These are phyloP conservation scores for Glareola pratincola DNA, from an alignment of 2,113 vertebrate genomes.

Conservation along the genomic window DNA sequence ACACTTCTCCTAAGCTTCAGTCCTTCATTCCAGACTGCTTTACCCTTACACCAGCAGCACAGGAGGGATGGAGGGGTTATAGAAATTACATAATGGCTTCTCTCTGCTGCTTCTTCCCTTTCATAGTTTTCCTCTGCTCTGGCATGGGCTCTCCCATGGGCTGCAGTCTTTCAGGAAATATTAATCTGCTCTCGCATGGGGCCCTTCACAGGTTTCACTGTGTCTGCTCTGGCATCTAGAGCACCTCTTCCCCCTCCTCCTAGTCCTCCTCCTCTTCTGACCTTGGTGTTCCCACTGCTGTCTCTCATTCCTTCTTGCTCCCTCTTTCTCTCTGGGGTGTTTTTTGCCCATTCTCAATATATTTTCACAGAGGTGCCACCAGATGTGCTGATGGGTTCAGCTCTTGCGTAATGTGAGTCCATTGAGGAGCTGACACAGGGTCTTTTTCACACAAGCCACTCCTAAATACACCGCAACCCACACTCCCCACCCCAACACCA, in stretches of 20 bases:
- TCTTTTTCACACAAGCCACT: background rate
- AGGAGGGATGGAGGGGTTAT: too few relatives aligned
- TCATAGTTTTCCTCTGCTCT: background rate
- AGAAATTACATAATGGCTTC: background rate
- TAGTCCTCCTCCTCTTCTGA: background rate
- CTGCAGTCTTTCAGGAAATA: background rate
- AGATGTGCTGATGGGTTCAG: background rate
- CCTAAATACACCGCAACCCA: background rate
- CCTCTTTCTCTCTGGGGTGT: background rate
- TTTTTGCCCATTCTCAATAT: background rate
- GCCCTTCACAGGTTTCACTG: background rate
- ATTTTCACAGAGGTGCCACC: background rate
- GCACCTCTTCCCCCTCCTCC: background rate
- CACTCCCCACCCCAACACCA: too few relatives aligned
- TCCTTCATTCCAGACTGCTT: background rate
- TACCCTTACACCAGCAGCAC: background rate
- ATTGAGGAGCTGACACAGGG: background rate
- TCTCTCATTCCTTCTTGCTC: background rate
- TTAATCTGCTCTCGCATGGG: background rate
- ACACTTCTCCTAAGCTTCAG: background rate
- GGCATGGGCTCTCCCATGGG: background rate
- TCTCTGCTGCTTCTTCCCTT: background rate
- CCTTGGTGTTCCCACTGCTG: background rate
- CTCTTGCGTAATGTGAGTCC: background rate
- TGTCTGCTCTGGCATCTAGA: background rate